These are phyloP conservation scores for Chromobotia macracanthus DNA, from an alignment of 2,797 vertebrate genomes.

Conservation along the genomic window DNA sequence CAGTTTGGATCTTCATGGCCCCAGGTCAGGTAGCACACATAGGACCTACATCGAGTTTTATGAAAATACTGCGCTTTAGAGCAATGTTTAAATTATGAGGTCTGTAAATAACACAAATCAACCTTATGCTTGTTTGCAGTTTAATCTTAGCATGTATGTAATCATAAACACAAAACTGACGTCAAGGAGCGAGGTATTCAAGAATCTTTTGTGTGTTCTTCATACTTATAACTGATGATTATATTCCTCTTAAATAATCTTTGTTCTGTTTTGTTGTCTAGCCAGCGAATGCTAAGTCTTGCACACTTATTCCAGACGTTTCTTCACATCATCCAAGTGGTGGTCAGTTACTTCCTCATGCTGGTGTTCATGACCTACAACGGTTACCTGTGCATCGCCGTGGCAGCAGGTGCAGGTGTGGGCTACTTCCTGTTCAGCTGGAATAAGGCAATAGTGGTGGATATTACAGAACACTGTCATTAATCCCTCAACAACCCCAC, in stretches of 20 bases:
- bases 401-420: constrained; percentile 86
- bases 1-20: too few relatives aligned
- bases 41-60: too few relatives aligned
- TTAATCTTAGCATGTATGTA: neutral
- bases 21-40: too few relatives aligned
- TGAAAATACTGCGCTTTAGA: neutral
- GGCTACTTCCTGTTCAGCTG: constrained; percentile 99
- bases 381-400: constrained; percentile 92
- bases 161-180: neutral
- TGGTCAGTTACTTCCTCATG: constrained; percentile 97
- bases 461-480: constrained; percentile 98
- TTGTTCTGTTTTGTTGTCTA: constrained; percentile 63
- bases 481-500: constrained; percentile 63
- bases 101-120: constrained; percentile 8
- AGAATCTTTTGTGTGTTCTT: neutral
- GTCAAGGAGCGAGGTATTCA: neutral
- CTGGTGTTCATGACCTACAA: constrained; percentile 99
- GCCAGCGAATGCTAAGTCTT: constrained; percentile 93
- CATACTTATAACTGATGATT: too few relatives aligned
- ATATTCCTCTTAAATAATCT: neutral
- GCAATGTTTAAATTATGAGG: neutral
- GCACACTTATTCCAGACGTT: constrained; percentile 90
- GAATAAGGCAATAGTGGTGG: constrained; percentile 95
- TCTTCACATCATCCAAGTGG: constrained; percentile 93
- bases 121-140: neutral